A percentile compares a stretch with the other conserved stretches of the same genome.
These are phyloP conservation scores for Drosophila lacertosa DNA, from an alignment of 1,140 invertebrate species.

Conservation along the genomic window DNA sequence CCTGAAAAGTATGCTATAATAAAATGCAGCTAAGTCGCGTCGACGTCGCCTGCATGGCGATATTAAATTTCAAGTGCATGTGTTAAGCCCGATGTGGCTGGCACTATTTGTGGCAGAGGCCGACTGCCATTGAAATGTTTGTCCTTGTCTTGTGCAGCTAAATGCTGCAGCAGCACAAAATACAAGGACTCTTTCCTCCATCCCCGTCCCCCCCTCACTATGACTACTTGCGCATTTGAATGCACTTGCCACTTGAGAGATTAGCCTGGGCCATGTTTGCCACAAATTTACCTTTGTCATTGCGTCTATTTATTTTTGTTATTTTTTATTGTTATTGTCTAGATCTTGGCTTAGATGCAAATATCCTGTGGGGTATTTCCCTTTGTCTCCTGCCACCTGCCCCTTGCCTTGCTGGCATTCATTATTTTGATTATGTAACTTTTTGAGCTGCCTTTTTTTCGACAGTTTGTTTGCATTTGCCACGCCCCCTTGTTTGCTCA, in stretches of 20 bases:
- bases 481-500: slow-evolving; percentile 20
- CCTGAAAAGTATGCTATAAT: slow-evolving; percentile 78
- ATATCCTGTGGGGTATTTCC: not conserved
- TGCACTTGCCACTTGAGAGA: slow-evolving; percentile 81
- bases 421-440: slow-evolving; percentile 81
- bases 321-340: slow-evolving; percentile 57
- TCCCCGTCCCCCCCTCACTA: slow-evolving; percentile 29
- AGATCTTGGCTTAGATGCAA: slow-evolving; percentile 58
- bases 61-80: slow-evolving; percentile 82
- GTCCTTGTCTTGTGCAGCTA: slow-evolving; percentile 55
- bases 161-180: slow-evolving; percentile 62
- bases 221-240: slow-evolving; percentile 74
- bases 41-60: slow-evolving; percentile 44
- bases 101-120: slow-evolving; percentile 46
- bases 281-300: slow-evolving; percentile 78
- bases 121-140: slow-evolving; percentile 67
- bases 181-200: not conserved
- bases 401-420: slow-evolving; percentile 38
- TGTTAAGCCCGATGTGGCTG: slow-evolving; percentile 56
- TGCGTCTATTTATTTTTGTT: slow-evolving; percentile 71
- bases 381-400: not conserved
- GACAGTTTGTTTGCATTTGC: slow-evolving; percentile 71
- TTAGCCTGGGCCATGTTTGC: slow-evolving; percentile 55
- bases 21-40: slow-evolving; percentile 78
- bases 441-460: slow-evolving; percentile 62